These are phyloP conservation scores for Stictocephala bisonia DNA, from an alignment of 2,888 invertebrate genomes.

Conservation along the genomic window DNA sequence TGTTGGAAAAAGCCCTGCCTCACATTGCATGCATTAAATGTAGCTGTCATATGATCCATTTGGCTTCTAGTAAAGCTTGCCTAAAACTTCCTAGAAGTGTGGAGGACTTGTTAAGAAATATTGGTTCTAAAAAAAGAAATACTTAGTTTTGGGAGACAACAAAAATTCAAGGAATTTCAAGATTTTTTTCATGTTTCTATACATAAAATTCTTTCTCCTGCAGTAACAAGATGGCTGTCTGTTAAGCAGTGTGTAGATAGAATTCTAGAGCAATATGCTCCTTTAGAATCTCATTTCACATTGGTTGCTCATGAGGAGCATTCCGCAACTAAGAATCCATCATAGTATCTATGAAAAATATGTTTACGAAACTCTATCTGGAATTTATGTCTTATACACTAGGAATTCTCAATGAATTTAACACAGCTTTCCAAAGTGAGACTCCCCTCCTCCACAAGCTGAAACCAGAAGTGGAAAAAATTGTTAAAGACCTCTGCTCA, in stretches of 20 bases:
- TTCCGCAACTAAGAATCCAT: conserved; percentile 10
- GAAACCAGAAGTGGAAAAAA: conserved; percentile 30
- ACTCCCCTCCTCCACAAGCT: conserved; percentile 23
- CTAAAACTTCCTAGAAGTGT: conserved; percentile 11
- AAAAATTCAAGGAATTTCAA: conserved; percentile 10
- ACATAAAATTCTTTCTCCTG: conserved; percentile 19
- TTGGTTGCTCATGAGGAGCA: conserved; percentile 33
- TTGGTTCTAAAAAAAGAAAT: conserved; percentile 16
- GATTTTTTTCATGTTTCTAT: conserved; percentile 35
- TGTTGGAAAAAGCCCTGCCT: background rate
- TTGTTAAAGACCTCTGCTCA: conserved; percentile 1
- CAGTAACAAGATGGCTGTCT: conserved; percentile 23
- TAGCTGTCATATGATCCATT: conserved; percentile 37
- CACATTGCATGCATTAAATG: conserved; percentile 24
- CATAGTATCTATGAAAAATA: conserved; percentile 12
- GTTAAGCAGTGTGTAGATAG: conserved; percentile 19
- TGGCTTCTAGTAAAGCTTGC: too few relatives aligned
- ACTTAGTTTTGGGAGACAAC: conserved; percentile 23
- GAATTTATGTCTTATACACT: conserved; percentile 40
- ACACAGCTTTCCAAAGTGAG: conserved; percentile 38
- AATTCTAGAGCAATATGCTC: conserved; percentile 18
- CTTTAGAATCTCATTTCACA: too few relatives aligned
- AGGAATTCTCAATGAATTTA: conserved; percentile 33
- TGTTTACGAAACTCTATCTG: background rate
- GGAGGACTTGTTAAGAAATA: conserved; percentile 12